phyloP scores from a whole-genome alignment of 2,888 invertebrate species.

The Agonopterix alstromeriana region DNA sequence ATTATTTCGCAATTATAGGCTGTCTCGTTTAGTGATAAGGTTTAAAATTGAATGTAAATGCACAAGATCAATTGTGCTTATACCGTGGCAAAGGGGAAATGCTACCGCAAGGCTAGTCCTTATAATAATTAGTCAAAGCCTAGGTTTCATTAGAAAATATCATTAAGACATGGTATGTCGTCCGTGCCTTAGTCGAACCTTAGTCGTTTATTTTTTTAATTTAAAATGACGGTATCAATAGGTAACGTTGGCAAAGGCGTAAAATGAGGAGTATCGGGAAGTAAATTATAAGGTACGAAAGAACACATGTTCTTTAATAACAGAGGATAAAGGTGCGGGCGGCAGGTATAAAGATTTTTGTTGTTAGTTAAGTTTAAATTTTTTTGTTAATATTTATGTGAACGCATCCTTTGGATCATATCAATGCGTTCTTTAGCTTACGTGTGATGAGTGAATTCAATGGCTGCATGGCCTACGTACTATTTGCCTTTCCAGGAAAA shows the following conservation, averaged over 20 bases:
- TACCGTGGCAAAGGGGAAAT: too few relatives aligned
- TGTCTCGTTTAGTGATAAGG: too few relatives aligned
- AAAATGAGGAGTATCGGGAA: constrained; percentile 26
- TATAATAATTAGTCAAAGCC: too few relatives aligned
- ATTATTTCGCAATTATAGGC: too few relatives aligned
- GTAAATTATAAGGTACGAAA: constrained; percentile 25
- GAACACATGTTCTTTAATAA: constrained; percentile 28
- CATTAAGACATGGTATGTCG: too few relatives aligned
- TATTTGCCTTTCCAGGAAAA: not conserved
- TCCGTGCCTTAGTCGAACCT: constrained; percentile 9
- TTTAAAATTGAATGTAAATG: too few relatives aligned
- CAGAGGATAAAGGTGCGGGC: constrained; percentile 15
- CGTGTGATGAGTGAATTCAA: not conserved
- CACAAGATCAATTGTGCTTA: too few relatives aligned
- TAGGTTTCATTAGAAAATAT: too few relatives aligned
- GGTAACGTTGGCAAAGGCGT: constrained; percentile 18
- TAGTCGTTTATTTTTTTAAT: constrained; percentile 7
- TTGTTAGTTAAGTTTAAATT: too few relatives aligned
- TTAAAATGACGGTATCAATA: constrained; percentile 2
- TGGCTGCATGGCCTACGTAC: not conserved
- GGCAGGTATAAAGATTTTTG: constrained; percentile 12
- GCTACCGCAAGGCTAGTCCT: too few relatives aligned
- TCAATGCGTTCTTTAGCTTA: too few relatives aligned
- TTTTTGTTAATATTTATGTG: constrained; percentile 2
- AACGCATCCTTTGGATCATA: too few relatives aligned